phyloP scores from a whole-genome alignment of 2,888 invertebrate genomes.

The Pseudolycoriella hygida region DNA sequence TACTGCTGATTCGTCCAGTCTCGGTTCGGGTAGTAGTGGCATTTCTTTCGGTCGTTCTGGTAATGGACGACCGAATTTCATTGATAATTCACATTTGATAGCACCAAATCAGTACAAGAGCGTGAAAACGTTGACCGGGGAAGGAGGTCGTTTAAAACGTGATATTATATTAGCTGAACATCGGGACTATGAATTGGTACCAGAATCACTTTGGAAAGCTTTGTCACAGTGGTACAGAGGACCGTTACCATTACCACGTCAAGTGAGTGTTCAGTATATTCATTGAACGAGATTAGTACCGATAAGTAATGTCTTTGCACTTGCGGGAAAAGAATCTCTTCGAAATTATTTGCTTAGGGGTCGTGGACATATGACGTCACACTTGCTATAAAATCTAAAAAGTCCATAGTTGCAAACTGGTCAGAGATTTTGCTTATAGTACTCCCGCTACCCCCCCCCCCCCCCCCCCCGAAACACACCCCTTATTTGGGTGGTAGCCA shows the following conservation, averaged over 20 bases:
- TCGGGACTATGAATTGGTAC: constrained; percentile 71
- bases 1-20: constrained; percentile 35
- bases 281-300: too few relatives aligned
- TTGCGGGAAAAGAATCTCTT: too few relatives aligned
- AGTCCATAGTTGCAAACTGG: too few relatives aligned
- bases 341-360: too few relatives aligned
- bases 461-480: too few relatives aligned
- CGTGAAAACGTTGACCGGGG: constrained; percentile 64
- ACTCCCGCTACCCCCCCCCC: too few relatives aligned
- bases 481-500: too few relatives aligned
- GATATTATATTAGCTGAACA: constrained; percentile 57
- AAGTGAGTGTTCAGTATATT: too few relatives aligned
- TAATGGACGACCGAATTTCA: constrained; percentile 43
- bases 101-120: constrained; percentile 43
- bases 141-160: constrained; percentile 66
- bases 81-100: constrained; percentile 57
- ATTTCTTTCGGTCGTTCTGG: constrained; percentile 39
- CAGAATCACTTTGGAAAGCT: constrained; percentile 76
- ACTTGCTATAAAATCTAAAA: too few relatives aligned
- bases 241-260: constrained; percentile 58
- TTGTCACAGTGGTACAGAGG: constrained; percentile 72
- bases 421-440: too few relatives aligned
- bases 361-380: too few relatives aligned
- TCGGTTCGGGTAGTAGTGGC: constrained; percentile 40
- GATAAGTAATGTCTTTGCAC: too few relatives aligned